phyloP scores from a whole-genome alignment of 1,140 invertebrate species.

The Zaprionus africanus region DNA sequence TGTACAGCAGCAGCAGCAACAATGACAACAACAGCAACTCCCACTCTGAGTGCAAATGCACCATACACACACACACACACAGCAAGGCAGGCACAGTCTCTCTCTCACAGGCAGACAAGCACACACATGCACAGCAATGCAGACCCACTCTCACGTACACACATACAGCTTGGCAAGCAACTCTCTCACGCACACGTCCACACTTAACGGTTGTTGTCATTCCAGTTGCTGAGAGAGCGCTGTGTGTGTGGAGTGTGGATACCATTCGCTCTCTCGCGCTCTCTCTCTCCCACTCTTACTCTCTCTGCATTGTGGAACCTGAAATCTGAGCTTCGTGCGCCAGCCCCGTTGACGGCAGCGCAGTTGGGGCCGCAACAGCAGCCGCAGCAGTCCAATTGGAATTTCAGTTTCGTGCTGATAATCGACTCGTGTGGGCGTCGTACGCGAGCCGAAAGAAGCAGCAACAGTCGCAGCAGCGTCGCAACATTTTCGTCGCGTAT shows the following conservation, averaged over 20 bases:
- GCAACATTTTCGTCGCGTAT: conserved; percentile 28
- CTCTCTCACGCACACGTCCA: not conserved
- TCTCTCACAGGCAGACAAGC: not conserved
- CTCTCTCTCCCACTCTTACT: conserved; percentile 3
- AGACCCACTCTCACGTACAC: not conserved
- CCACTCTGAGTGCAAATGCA: conserved; percentile 31
- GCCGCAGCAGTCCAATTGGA: conserved; percentile 44
- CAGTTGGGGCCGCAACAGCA: conserved; percentile 39
- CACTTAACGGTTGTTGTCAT: conserved; percentile 51
- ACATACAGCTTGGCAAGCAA: not conserved
- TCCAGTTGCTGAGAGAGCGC: conserved; percentile 42
- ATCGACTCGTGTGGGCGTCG: conserved; percentile 70
- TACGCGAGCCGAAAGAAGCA: conserved; percentile 25
- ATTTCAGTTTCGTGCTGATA: conserved; percentile 63
- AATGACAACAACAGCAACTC: conserved; percentile 19
- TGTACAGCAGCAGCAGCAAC: conserved; percentile 37
- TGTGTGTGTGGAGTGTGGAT: conserved; percentile 40
- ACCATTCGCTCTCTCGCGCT: conserved; percentile 23
- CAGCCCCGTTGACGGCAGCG: conserved; percentile 40
- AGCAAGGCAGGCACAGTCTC: not conserved
- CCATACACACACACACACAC: conserved; percentile 15
- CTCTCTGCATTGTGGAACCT: conserved; percentile 55
- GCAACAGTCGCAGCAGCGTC: conserved; percentile 32
- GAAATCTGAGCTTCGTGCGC: conserved; percentile 78
- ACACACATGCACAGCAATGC: not conserved